Percentiles rank a stretch among this genome's conserved stretches.
phyloP scores from a whole-genome alignment of 2,113 vertebrate genomes.

The Lamprotornis superbus region DNA sequence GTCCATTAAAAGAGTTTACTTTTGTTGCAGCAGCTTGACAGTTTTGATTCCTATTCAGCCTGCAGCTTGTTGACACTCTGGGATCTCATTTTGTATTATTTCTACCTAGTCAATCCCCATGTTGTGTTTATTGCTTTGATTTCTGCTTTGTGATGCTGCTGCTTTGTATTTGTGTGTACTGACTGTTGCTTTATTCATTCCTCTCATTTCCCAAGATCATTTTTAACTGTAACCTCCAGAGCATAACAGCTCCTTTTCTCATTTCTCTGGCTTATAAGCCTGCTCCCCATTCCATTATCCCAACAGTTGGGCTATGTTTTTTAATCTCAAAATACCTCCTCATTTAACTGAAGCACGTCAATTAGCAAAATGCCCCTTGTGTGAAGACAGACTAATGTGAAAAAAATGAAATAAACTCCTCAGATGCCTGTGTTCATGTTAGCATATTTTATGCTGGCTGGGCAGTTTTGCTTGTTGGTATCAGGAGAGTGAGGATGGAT shows the following conservation, averaged over 20 bases:
- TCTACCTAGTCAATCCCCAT: slow-evolving; percentile 24
- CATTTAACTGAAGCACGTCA: background rate
- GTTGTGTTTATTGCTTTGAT: slow-evolving; percentile 36
- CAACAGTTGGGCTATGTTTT: background rate
- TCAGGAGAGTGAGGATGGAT: background rate
- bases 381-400: background rate
- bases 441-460: background rate
- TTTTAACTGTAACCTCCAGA: slow-evolving; percentile 43
- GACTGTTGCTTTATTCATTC: slow-evolving; percentile 29
- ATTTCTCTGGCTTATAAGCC: background rate
- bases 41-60: slow-evolving; percentile 9
- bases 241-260: background rate
- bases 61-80: background rate
- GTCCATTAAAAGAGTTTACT: background rate
- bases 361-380: background rate
- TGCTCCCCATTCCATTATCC: background rate
- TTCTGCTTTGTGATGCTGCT: slow-evolving; percentile 31
- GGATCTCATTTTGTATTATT: slow-evolving; percentile 22
- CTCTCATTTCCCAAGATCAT: slow-evolving; percentile 27
- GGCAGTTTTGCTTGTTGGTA: background rate
- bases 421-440: background rate
- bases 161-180: slow-evolving; percentile 5
- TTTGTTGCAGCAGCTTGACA: background rate
- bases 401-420: background rate
- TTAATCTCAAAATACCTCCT: slow-evolving; percentile 7